Evolutionary conservation across 2,113 vertebrate genomes (phyloP).

Genomic region (Nothoprocta pentlandii): DNA sequence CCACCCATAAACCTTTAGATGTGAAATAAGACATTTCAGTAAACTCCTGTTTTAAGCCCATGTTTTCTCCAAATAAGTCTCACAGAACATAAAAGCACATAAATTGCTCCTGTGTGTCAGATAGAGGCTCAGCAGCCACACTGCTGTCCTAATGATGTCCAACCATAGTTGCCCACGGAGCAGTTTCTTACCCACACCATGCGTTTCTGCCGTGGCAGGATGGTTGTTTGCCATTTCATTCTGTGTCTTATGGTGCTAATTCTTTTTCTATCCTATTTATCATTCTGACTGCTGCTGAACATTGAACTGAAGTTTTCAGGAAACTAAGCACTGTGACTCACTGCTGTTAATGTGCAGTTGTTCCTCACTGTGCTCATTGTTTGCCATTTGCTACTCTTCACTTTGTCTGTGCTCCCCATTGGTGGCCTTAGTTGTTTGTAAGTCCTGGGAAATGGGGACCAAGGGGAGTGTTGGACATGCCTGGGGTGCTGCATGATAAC

Average conservation of each 20-base stretch:
- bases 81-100: background rate
- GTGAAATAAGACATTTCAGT: background rate
- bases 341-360: background rate
- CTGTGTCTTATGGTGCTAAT: background rate
- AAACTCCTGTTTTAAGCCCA: background rate
- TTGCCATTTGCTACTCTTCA: constrained; percentile 15
- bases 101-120: background rate
- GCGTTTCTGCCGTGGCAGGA: background rate
- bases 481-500: background rate
- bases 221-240: background rate
- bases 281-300: constrained; percentile 15
- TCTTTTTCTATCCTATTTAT: constrained; percentile 39
- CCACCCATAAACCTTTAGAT: background rate
- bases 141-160: background rate
- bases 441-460: background rate
- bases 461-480: background rate
- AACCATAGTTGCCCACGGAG: background rate
- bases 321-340: background rate
- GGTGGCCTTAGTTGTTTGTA: constrained; percentile 19
- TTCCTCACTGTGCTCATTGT: constrained; percentile 6
- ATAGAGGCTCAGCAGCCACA: background rate
- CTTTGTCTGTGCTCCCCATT: background rate
- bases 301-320: background rate
- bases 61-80: background rate
- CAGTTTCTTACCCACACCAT: background rate